Evolutionary conservation across 1,140 invertebrate genomes (phyloP), one percentile per base, ranked within the genome.

Genomic region (Drosophila equinoxialis): DNA sequence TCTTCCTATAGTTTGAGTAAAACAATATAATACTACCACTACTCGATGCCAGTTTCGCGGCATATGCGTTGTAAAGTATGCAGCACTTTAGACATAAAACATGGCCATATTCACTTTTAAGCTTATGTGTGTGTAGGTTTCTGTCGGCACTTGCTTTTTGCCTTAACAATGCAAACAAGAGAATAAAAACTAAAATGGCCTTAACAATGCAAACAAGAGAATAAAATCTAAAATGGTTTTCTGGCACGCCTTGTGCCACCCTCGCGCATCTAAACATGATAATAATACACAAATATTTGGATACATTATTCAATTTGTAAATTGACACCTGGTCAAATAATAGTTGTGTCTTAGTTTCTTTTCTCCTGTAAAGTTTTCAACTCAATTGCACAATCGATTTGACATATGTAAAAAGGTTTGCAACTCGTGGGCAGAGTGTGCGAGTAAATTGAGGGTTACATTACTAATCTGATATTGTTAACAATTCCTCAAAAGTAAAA

Each of bases 221-320:
- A 8, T 4, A 5, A 41, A 39, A 23, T 6, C 7, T 13, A 13
- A 51, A 51, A 51, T 51, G 17, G 7, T 51, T 48, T 51, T 51
- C 20, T 3, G 45, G 6, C 45, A 51, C 14, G 45, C 14, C 7
- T 14, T 48, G 14, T 39, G 7, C 10, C 35, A 37, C 35, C 35
- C 1, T 7, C 35, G 10, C 42, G 5, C 42, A 45, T 48, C 7
- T 0, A 48, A 48, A 23, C 20, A 23, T 51, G 45, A 17, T 4
- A 57, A 68, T 68, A 58, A 57, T 35, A 48, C 39, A 48, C 17
- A 51, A 68, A 75, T 68, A 75, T 68, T 58, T 58, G 10, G 8
- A 8, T 6, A 8, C 48, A 62, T 61, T 75, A 68, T 60, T 75
- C 64, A 75, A 75, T 63, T 75, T 65, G 73, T 75, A 75, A 75